Conservation (phyloP, 2,888 invertebrate species). For the Coleophora deauratella region DNA sequence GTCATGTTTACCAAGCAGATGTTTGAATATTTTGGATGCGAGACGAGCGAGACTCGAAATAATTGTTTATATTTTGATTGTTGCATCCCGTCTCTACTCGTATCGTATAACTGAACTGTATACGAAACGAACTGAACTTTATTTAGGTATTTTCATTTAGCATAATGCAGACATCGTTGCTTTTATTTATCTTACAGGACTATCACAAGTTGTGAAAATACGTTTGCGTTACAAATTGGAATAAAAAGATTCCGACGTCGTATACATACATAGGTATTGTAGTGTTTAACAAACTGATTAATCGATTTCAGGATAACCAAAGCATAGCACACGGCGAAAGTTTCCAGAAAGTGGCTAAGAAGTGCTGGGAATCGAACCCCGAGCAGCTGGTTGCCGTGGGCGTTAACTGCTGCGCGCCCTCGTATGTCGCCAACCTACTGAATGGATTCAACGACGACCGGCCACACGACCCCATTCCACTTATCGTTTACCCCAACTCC, state of each 20-base stretch:
- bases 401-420: slow-evolving; percentile 85
- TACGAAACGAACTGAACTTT: too few species aligned
- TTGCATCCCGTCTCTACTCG: background rate
- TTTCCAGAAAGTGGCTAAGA: slow-evolving; percentile 81
- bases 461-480: slow-evolving; percentile 75
- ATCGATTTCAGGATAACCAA: slow-evolving; percentile 52
- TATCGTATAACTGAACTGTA: too few species aligned
- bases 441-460: slow-evolving; percentile 67
- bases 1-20: slow-evolving; percentile 7
- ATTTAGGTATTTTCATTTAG: too few species aligned
- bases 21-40: slow-evolving; percentile 9
- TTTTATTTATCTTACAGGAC: too few species aligned
- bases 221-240: too few species aligned
- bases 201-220: too few species aligned
- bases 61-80: slow-evolving; percentile 6
- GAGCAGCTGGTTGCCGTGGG: slow-evolving; percentile 87
- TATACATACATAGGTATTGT: too few species aligned
- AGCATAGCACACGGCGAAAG: slow-evolving; percentile 86
- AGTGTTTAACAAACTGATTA: too few species aligned
- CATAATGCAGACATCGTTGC: too few species aligned
- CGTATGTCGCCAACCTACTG: slow-evolving; percentile 51
- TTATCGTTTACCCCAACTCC: slow-evolving; percentile 95
- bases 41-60: slow-evolving; percentile 5
- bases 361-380: slow-evolving; percentile 82
- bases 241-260: too few species aligned